Evolutionary conservation across 2,113 vertebrate genomes (phyloP).

Genomic region (Ranitomeya variabilis): DNA sequence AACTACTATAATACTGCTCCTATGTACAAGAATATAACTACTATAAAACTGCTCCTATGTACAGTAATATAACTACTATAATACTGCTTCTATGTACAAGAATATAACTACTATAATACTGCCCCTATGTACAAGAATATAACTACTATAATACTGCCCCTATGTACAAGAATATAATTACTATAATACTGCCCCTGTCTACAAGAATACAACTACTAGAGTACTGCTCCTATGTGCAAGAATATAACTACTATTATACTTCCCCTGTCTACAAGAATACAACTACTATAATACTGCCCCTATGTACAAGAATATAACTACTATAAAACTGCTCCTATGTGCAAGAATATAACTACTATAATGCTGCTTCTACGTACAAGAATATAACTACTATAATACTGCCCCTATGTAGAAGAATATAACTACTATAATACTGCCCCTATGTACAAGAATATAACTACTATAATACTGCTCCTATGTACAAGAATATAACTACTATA

Average conservation of each 20-base stretch:
- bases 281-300: slow-evolving; percentile 24
- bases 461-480: not conserved
- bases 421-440: no score
- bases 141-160: no score
- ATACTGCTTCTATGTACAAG: no score
- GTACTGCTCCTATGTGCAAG: not conserved
- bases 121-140: no score
- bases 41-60: slow-evolving; percentile 1
- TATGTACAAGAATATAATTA: no score
- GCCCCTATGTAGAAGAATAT: no score
- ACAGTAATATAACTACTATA: not conserved
- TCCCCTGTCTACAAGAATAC: not conserved
- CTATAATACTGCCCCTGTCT: no score
- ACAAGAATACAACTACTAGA: no score
- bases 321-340: not conserved
- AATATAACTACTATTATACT: not conserved
- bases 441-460: not conserved
- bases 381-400: no score
- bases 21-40: not conserved
- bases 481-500: no score
- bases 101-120: no score
- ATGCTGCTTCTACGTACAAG: not conserved
- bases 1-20: no score
- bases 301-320: not conserved
- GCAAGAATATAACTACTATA: slow-evolving; percentile 2